Conservation (phyloP, 2,797 vertebrate genomes). For the Galagoides demidoff region DNA sequence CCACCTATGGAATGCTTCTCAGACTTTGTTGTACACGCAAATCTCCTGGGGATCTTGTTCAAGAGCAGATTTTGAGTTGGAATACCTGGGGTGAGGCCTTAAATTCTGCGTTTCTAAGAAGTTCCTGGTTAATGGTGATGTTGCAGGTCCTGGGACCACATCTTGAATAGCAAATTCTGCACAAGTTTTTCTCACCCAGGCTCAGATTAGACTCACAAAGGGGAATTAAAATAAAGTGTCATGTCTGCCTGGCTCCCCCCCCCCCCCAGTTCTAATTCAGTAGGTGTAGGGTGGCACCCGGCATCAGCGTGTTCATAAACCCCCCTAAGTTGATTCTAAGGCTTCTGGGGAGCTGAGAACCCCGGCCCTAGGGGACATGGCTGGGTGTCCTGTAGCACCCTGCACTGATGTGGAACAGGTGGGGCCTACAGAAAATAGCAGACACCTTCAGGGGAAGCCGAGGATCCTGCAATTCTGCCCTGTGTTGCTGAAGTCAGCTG, state of each 20-base stretch:
- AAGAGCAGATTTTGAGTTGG: neutral
- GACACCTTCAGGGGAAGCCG: neutral
- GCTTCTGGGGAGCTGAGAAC: neutral
- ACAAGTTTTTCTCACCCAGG: neutral
- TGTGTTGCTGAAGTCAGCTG: neutral
- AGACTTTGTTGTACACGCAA: rapidly evolving
- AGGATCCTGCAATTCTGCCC: neutral
- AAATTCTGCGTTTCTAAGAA: neutral
- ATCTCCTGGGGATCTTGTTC: neutral
- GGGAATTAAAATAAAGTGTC: neutral
- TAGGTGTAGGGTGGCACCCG: neutral
- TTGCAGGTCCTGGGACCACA: neutral
- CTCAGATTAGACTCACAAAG: neutral
- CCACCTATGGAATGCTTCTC: neutral
- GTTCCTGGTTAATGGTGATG: neutral
- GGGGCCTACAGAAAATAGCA: neutral
- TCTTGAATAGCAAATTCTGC: neutral
- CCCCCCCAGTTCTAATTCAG: neutral
- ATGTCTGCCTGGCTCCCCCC: neutral
- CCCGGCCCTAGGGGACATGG: neutral
- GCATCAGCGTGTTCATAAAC: neutral
- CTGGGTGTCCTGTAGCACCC: neutral
- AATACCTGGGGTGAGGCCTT: neutral
- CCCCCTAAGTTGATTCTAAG: neutral
- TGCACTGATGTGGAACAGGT: neutral